Evolutionary conservation across 2,797 vertebrate species (phyloP).

Genomic region (Anguilla megastoma): DNA sequence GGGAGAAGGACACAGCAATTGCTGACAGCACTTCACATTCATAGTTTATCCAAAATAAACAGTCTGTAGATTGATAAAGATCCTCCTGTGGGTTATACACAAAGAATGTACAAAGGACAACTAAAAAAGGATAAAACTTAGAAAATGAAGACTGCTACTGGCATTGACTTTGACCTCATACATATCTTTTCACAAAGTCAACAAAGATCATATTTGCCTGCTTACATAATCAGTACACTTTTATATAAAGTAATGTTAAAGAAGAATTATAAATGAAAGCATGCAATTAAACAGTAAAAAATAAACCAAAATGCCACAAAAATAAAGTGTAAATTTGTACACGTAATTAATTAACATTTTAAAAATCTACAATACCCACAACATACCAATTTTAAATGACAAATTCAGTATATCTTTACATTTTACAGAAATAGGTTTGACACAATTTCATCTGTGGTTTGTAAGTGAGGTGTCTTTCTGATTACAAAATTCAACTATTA

Average conservation of each 20-base stretch:
- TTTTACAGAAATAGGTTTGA: background rate
- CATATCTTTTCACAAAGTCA: background rate
- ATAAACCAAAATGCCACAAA: background rate
- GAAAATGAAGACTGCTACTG: conserved; percentile 38
- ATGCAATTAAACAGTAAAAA: background rate
- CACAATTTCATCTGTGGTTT: background rate
- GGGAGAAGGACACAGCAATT: conserved; percentile 40
- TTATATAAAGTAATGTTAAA: background rate
- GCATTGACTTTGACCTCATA: conserved; percentile 30
- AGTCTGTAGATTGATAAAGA: conserved; percentile 51
- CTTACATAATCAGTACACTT: background rate
- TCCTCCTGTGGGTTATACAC: conserved; percentile 44
- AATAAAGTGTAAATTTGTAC: background rate
- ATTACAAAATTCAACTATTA: conserved; percentile 30
- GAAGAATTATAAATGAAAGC: background rate
- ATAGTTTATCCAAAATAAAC: conserved; percentile 67
- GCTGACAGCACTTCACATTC: conserved; percentile 63
- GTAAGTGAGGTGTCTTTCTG: background rate
- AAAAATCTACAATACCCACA: background rate
- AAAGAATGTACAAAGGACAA: conserved; percentile 37
- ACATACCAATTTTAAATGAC: background rate
- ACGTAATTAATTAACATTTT: background rate
- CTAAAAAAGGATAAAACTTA: conserved; percentile 23
- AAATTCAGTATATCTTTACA: background rate
- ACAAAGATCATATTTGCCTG: background rate